Base-by-base conservation (phyloP, 2,888 invertebrate species). In the Harpagoxenus sublaevis region DNA sequence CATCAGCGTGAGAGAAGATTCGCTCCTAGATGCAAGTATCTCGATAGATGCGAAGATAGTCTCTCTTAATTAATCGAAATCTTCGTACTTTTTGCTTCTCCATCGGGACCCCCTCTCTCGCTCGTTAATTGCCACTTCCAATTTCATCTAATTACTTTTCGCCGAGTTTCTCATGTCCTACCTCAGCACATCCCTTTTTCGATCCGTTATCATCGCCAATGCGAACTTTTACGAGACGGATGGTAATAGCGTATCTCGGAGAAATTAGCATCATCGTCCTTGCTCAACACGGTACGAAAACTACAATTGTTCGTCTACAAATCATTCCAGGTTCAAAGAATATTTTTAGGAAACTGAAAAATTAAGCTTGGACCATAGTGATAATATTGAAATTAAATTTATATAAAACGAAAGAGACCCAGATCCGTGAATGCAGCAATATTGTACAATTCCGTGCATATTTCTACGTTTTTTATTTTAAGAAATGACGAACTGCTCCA, bases 81-180 rank as follows among this genome's bases (percentile, higher is more conserved):
- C 85, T 85, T 84, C 70, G 85, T 86, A 89, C 81, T 89, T 88
- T 89, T 86, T 75, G 82, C 84, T 86, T 86, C 77, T 31, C 18
- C 65, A 81, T 71, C 85, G 57, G 8, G 28, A 55, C 48, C 65
- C 39, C 51, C 48, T 81, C 70, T 70, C 71, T 82, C 68, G 86
- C 73, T 78, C 78, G 71, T 75, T 88, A 88, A 88, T 88, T 89
- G 88, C 87, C 74, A 82, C 42, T 89, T 89, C 86, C 88, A 92
- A 91, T 92, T 91, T 89, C 86, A 75, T 84, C 85, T 92, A 93
- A 93, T 93, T 92, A 91, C 91, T 89, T 92, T 89, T 84, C 84
- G 45, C 45, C 48, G 35, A 81, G 60, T 73, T 73, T 4, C 57
- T 48, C 73, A 35, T 57, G 57, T 68, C 35, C 10, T 2, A 12